Conservation (phyloP, 2,797 vertebrate genomes). For the Cyprinodon diabolis region DNA sequence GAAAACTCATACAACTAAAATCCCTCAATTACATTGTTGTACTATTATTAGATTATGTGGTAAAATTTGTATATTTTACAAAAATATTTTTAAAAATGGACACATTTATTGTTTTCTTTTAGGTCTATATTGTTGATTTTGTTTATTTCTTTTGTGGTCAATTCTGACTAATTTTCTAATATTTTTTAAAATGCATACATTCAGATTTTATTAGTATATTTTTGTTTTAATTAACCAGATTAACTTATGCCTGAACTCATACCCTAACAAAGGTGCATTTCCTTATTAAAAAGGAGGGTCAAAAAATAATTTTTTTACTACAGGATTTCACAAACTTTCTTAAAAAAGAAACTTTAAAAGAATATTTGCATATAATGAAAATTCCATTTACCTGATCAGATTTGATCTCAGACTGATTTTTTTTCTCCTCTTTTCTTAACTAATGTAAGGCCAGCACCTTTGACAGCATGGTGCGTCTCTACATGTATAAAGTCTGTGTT, state of each 20-base stretch:
- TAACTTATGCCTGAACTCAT: neutral
- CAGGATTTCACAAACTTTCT: neutral
- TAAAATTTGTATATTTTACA: neutral
- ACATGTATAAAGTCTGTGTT: too few relatives aligned
- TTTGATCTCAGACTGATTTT: neutral
- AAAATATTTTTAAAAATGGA: neutral
- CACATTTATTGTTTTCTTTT: neutral
- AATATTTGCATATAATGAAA: neutral
- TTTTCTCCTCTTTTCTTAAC: too few relatives aligned
- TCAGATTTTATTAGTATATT: neutral
- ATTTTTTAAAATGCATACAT: neutral
- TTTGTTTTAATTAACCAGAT: neutral
- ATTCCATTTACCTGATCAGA: neutral
- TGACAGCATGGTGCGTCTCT: too few relatives aligned
- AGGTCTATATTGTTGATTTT: neutral
- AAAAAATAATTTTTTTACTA: neutral
- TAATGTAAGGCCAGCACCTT: too few relatives aligned
- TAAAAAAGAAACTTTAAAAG: neutral
- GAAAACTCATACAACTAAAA: conserved; percentile 6
- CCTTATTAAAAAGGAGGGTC: neutral
- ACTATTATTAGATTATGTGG: neutral
- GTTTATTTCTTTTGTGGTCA: neutral
- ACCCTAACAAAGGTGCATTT: neutral
- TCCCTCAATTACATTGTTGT: neutral
- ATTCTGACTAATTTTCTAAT: neutral